phyloP scores from a whole-genome alignment of 2,113 vertebrate species.

The Morone saxatilis region DNA sequence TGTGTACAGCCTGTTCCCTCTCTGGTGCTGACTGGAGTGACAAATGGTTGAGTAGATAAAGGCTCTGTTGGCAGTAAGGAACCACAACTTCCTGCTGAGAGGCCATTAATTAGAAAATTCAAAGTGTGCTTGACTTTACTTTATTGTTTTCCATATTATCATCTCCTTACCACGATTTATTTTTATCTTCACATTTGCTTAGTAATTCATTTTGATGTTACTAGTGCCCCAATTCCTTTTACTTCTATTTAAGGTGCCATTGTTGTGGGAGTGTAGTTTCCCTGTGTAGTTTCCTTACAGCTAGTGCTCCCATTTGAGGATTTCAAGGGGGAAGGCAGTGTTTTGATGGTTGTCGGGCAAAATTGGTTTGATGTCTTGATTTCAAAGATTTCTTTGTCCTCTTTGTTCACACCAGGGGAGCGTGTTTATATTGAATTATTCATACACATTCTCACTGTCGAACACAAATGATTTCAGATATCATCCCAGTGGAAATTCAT shows the following conservation, averaged over 20 bases:
- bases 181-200: conserved; percentile 44
- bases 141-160: conserved; percentile 42
- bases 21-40: conserved; percentile 63
- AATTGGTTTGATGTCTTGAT: conserved; percentile 69
- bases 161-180: conserved; percentile 3
- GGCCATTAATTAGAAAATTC: conserved; percentile 67
- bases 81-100: conserved; percentile 57
- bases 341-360: conserved; percentile 54
- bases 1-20: conserved; percentile 63
- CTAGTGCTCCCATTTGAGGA: conserved; percentile 23
- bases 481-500: conserved; percentile 56
- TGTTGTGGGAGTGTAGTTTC: conserved; percentile 40
- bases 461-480: conserved; percentile 65
- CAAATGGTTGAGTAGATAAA: conserved; percentile 70
- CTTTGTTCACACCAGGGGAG: conserved; percentile 61
- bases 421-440: conserved; percentile 70
- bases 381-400: conserved; percentile 58
- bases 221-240: conserved; percentile 56
- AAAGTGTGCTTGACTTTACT: conserved; percentile 52
- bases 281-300: conserved; percentile 25
- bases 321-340: conserved; percentile 21
- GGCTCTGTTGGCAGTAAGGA: conserved; percentile 52
- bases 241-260: conserved; percentile 54
- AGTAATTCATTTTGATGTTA: conserved; percentile 58
- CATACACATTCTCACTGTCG: conserved; percentile 44